Conservation (phyloP, 92 coral and sea anemone genomes). For the Parazoanthus atlanticus region DNA sequence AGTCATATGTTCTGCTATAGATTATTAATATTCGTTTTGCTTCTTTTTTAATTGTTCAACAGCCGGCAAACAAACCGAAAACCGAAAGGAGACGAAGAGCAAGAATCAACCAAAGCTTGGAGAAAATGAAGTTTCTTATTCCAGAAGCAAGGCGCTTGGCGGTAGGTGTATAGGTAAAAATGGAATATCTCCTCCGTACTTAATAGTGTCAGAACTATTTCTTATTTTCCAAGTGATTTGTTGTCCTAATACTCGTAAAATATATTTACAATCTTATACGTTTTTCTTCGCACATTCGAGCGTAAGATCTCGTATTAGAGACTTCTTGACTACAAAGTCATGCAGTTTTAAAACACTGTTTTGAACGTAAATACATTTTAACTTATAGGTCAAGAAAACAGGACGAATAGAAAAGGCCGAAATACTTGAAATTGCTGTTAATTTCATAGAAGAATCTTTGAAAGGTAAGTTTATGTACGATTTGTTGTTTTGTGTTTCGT, state of each 20-base stretch:
- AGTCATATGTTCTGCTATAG: neutral
- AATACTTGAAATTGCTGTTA: conserved; percentile 9
- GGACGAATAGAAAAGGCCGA: conserved; percentile 13
- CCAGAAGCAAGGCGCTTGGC: conserved; percentile 6
- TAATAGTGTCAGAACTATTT: neutral
- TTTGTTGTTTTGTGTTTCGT: no score
- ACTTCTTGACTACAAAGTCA: no score
- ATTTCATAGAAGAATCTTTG: conserved; percentile 11
- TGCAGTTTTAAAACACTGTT: no score
- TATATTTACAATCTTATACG: no score
- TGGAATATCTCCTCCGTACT: neutral
- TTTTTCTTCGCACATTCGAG: no score
- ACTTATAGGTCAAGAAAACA: neutral
- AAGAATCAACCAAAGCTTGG: conserved; percentile 15
- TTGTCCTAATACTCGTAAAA: no score
- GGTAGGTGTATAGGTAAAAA: neutral
- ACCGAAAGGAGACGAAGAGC: conserved; percentile 1
- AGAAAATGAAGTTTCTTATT: conserved; percentile 18
- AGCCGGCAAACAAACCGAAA: conserved; percentile 16
- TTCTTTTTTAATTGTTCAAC: neutral
- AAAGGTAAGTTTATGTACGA: neutral
- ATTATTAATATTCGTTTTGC: no score
- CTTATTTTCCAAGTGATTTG: no score
- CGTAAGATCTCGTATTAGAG: no score
- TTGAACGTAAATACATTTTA: neutral